Percentiles rank a stretch among this genome's conserved stretches.
Conservation (phyloP, 2,888 invertebrate genomes). For the Nezara viridula region DNA sequence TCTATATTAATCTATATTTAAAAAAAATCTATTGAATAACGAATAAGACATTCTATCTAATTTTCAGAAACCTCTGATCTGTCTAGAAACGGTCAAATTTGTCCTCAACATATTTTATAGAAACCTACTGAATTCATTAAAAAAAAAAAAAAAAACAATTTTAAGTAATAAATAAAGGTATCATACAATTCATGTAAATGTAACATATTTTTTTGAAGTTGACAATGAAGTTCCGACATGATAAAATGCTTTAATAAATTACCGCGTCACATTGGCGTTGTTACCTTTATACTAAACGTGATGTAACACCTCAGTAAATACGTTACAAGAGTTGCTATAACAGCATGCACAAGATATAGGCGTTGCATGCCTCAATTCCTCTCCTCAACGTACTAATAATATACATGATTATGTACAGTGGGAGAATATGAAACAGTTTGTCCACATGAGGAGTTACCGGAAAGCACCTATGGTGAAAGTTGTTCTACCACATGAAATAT, state of each 20-base stretch:
- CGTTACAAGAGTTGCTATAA: not conserved
- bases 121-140: too few species aligned
- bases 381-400: not conserved
- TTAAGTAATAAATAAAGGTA: too few species aligned
- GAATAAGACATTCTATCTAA: too few species aligned
- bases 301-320: not conserved
- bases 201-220: not conserved
- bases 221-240: not conserved
- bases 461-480: not conserved
- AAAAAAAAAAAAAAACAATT: too few species aligned
- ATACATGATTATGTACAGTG: not conserved
- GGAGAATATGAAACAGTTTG: not conserved
- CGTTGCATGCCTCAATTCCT: not conserved
- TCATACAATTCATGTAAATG: too few species aligned
- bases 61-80: too few species aligned
- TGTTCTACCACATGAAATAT: conserved; percentile 7
- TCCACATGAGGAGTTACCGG: not conserved
- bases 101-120: too few species aligned
- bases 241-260: not conserved
- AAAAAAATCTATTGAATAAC: too few species aligned
- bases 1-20: too few species aligned
- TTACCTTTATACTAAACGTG: not conserved
- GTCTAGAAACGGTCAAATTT: too few species aligned
- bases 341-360: not conserved
- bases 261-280: not conserved